phyloP scores from a whole-genome alignment of 2,113 vertebrate genomes.

The Amblyornis subalaris region DNA sequence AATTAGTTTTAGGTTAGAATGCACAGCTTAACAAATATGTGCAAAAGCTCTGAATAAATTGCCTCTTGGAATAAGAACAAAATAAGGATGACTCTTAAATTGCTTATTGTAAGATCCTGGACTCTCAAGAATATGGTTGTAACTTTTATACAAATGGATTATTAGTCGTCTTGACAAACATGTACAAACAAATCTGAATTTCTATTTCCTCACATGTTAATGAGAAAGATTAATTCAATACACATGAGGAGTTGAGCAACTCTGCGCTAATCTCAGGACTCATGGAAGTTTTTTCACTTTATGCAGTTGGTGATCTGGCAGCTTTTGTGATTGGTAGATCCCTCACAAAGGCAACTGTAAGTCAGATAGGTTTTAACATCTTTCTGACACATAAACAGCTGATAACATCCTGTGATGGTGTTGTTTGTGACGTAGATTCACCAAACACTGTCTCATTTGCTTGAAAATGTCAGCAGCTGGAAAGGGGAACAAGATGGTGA shows the following conservation, averaged over 20 bases:
- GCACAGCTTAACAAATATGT: not conserved
- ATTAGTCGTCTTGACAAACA: not conserved
- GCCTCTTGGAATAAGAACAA: not conserved
- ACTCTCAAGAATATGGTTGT: not conserved
- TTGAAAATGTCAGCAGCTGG: slow-evolving; percentile 63
- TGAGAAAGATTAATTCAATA: slow-evolving; percentile 4
- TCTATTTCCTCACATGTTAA: not conserved
- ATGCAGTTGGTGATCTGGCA: not conserved
- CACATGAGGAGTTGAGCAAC: not conserved
- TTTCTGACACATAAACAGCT: slow-evolving; percentile 26
- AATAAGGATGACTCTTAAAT: not conserved
- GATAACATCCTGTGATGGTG: not conserved
- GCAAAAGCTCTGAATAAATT: not conserved
- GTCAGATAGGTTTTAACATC: slow-evolving; percentile 7
- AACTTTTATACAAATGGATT: not conserved
- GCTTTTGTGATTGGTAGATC: not conserved
- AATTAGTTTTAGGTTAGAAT: not conserved
- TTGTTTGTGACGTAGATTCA: slow-evolving; percentile 6
- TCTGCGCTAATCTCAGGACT: not conserved
- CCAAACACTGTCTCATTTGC: slow-evolving; percentile 14
- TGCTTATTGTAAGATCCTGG: not conserved
- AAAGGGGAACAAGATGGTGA: slow-evolving; percentile 19
- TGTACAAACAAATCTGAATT: not conserved
- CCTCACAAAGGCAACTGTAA: not conserved
- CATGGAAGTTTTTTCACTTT: not conserved